Evolutionary conservation across 2,797 vertebrate genomes (phyloP).

Genomic region (Lepilemur septentrionalis): DNA sequence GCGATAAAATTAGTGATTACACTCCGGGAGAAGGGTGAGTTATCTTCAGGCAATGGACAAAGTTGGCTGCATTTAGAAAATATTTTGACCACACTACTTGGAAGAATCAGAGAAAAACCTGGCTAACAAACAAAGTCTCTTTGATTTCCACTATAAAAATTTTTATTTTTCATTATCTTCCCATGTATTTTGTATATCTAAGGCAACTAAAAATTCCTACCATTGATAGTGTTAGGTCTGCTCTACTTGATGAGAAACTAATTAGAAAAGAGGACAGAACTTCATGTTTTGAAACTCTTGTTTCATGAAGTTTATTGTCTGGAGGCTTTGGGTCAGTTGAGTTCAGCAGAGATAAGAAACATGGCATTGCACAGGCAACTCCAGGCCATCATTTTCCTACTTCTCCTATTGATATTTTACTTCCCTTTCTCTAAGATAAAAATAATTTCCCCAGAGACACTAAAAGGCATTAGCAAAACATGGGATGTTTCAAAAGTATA

Average conservation of each 20-base stretch:
- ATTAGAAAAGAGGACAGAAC: not conserved
- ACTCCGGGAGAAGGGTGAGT: accelerated
- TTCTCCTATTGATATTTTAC: not conserved
- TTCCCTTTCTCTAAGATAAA: not conserved
- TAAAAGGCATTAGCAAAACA: not conserved
- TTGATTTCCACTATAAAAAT: not conserved
- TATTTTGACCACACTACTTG: not conserved
- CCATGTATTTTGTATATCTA: not conserved
- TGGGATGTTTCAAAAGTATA: not conserved
- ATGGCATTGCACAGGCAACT: not conserved
- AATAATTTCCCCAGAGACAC: not conserved
- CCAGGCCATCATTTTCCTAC: not conserved
- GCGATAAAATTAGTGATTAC: not conserved
- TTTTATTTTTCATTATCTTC: not conserved
- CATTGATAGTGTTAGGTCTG: not conserved
- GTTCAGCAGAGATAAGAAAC: not conserved
- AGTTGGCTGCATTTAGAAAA: not conserved
- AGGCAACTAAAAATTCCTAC: not conserved
- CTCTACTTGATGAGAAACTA: not conserved
- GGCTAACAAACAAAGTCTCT: not conserved
- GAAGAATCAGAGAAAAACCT: not conserved
- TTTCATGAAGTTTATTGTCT: not conserved
- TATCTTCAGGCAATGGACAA: not conserved
- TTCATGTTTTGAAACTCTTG: not conserved
- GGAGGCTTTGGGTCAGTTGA: not conserved